phyloP scores from a whole-genome alignment of 2,888 invertebrate genomes.

The Cantharis nigra region DNA sequence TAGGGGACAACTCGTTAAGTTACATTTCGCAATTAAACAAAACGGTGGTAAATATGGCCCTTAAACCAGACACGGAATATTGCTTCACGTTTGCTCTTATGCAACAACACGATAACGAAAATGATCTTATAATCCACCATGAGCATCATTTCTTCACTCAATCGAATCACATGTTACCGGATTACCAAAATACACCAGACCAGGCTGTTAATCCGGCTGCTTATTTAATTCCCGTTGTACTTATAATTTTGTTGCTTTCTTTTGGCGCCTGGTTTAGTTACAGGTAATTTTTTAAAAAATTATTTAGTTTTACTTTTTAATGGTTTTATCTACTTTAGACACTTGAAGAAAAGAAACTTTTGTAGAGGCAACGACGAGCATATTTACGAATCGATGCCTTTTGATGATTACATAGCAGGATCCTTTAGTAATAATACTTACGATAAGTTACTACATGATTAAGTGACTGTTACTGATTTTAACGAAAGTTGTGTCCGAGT shows the following conservation, averaged over 20 bases:
- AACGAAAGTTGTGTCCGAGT: background rate
- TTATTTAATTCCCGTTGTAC: constrained; percentile 15
- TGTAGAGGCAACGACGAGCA: constrained; percentile 39
- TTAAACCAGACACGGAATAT: constrained; percentile 45
- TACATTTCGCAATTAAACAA: constrained; percentile 15
- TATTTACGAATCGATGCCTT: constrained; percentile 49
- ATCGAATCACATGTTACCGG: background rate
- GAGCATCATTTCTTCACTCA: constrained; percentile 35
- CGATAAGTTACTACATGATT: constrained; percentile 45
- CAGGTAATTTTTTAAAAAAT: constrained; percentile 10
- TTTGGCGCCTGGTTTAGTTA: constrained; percentile 19
- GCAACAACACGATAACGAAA: constrained; percentile 42
- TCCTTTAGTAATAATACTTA: constrained; percentile 46
- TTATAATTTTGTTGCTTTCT: constrained; percentile 6
- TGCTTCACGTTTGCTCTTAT: constrained; percentile 49
- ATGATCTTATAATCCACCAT: constrained; percentile 48
- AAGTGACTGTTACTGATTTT: constrained; percentile 11
- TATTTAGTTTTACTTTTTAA: background rate
- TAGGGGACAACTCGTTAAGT: constrained; percentile 21
- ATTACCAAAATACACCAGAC: background rate
- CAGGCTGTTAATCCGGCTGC: constrained; percentile 8
- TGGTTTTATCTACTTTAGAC: background rate
- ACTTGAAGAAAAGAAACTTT: constrained; percentile 3
- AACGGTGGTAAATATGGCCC: constrained; percentile 29
- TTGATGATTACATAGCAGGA: constrained; percentile 46